phyloP scores from a whole-genome alignment of 2,113 vertebrate genomes.

The Potamarius usumacintae region DNA sequence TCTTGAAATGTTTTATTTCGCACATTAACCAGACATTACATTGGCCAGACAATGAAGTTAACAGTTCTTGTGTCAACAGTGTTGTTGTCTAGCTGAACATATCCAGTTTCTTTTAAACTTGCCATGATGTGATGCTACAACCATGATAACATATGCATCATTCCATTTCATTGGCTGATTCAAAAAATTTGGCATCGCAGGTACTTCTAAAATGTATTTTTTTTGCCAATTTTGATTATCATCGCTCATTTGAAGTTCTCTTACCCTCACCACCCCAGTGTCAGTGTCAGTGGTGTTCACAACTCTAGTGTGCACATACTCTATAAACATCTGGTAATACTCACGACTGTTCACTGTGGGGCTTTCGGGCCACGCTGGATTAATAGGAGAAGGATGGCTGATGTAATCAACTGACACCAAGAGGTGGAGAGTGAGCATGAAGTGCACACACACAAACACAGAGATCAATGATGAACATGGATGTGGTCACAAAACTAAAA shows the following conservation, averaged over 20 bases:
- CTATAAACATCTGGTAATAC: conserved; percentile 39
- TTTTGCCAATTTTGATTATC: background rate
- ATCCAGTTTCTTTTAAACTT: background rate
- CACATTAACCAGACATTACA: background rate
- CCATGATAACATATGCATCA: background rate
- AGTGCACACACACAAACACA: conserved; percentile 31
- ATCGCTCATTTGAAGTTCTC: background rate
- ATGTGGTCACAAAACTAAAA: background rate
- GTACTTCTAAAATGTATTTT: background rate
- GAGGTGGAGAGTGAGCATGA: conserved; percentile 50
- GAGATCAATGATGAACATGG: conserved; percentile 13
- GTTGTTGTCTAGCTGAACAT: background rate
- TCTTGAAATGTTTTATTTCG: background rate
- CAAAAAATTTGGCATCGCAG: background rate
- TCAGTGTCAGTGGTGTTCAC: background rate
- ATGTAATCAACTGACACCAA: conserved; percentile 64
- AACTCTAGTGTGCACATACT: background rate
- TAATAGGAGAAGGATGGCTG: conserved; percentile 47
- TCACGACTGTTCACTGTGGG: conserved; percentile 59
- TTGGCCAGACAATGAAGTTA: background rate
- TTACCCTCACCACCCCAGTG: background rate
- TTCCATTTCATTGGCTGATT: background rate
- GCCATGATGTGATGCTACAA: background rate
- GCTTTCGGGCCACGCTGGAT: conserved; percentile 64
- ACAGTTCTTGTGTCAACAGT: background rate